A percentile compares a stretch with the other conserved stretches of the same genome.
These are phyloP conservation scores for Apocrypta bakeri DNA, from an alignment of 1,140 invertebrate genomes.

Conservation along the genomic window DNA sequence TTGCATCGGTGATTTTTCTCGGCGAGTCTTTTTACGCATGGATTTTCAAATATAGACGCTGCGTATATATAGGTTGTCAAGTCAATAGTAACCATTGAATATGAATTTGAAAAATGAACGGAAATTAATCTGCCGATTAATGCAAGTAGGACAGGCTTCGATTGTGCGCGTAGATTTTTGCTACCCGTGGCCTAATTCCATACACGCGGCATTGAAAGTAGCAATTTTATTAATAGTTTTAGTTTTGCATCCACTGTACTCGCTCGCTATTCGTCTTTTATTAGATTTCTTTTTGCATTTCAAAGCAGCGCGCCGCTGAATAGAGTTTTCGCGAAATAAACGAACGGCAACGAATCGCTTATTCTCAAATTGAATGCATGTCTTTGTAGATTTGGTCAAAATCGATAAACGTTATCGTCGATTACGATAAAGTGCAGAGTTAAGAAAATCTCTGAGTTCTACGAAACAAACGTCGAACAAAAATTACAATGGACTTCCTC, in stretches of 20 bases:
- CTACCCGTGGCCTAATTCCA: conserved; percentile 22
- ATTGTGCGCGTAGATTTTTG: conserved; percentile 16
- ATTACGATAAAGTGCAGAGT: too few species aligned
- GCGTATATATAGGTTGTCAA: background rate
- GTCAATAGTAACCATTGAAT: background rate
- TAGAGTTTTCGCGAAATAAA: background rate
- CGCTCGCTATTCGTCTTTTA: background rate
- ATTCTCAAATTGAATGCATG: too few species aligned
- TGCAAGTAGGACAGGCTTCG: conserved; percentile 14
- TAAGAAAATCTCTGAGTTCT: background rate
- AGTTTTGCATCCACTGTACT: background rate
- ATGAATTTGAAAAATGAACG: conserved; percentile 21
- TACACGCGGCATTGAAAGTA: background rate
- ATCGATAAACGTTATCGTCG: too few species aligned
- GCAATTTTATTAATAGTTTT: conserved; percentile 17
- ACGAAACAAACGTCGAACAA: background rate
- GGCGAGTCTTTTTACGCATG: too few species aligned
- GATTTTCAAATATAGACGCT: too few species aligned
- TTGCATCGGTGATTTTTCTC: too few species aligned
- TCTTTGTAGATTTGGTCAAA: too few species aligned
- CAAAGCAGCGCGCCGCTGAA: background rate
- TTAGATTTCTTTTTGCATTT: background rate
- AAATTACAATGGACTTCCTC: background rate
- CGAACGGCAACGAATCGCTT: too few species aligned
- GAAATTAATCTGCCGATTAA: conserved; percentile 13